Conservation (phyloP, 2,113 vertebrate species). For the Myrmophylax atrothorax region DNA sequence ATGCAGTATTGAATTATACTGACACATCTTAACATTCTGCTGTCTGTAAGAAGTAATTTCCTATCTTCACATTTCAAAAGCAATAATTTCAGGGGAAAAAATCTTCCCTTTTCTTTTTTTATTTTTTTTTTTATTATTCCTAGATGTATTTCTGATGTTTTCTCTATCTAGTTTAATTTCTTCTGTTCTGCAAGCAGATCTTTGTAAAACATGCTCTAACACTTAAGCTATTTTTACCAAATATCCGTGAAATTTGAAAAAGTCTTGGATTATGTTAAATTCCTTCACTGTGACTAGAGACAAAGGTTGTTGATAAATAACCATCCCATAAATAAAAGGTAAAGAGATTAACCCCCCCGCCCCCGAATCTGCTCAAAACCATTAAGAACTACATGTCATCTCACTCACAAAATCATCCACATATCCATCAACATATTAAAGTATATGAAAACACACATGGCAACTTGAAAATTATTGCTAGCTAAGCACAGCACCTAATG, state of each 20-base stretch:
- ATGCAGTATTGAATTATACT: not conserved
- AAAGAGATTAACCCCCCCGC: not conserved
- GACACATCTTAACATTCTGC: not conserved
- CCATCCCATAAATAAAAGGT: not conserved
- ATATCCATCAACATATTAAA: not conserved
- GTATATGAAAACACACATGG: not conserved
- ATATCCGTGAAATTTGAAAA: not conserved
- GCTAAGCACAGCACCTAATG: not conserved
- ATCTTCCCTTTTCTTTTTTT: not conserved
- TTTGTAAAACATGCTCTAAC: not conserved
- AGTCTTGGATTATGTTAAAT: not conserved
- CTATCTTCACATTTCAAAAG: not conserved
- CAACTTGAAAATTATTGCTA: not conserved
- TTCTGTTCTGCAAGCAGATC: not conserved
- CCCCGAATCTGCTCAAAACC: not conserved
- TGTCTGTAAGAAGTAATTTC: not conserved
- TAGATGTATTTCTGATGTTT: not conserved
- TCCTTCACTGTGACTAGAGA: not conserved
- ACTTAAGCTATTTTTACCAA: not conserved
- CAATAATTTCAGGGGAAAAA: not conserved
- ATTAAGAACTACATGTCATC: not conserved
- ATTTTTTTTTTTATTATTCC: not conserved
- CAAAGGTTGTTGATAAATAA: not conserved
- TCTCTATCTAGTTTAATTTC: not conserved
- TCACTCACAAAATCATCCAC: not conserved